A percentile compares a stretch with the other conserved stretches of the same genome.
Evolutionary conservation across 2,888 invertebrate species (phyloP).

Genomic region (Thumatha senex): DNA sequence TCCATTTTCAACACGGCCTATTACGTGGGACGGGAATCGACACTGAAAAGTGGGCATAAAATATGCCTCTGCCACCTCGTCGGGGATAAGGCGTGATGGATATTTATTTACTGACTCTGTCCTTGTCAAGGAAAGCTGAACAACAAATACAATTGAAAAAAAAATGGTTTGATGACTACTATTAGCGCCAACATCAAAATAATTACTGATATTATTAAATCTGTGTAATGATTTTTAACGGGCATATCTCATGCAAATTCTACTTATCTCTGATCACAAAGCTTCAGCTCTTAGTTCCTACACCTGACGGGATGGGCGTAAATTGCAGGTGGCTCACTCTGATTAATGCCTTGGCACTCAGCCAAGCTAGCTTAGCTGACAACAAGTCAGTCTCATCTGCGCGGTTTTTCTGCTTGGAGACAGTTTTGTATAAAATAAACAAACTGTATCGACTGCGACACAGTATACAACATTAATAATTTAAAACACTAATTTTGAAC

Average conservation of each 20-base stretch:
- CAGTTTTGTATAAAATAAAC: slow-evolving; percentile 30
- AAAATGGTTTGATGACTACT: no score
- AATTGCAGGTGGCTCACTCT: slow-evolving; percentile 54
- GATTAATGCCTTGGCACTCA: slow-evolving; percentile 51
- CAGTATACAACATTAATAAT: no score
- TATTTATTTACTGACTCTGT: no score
- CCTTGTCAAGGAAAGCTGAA: slow-evolving; percentile 14
- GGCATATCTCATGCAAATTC: slow-evolving; percentile 14
- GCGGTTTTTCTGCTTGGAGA: slow-evolving; percentile 25
- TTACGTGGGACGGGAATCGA: no score
- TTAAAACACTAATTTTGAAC: slow-evolving; percentile 14
- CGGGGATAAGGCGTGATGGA: no score
- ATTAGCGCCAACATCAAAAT: background rate
- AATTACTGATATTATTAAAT: background rate
- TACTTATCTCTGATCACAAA: slow-evolving; percentile 14
- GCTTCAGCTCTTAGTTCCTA: slow-evolving; percentile 31
- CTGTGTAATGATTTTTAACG: background rate
- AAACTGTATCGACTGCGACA: slow-evolving; percentile 8
- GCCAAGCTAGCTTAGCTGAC: slow-evolving; percentile 43
- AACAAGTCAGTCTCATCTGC: slow-evolving; percentile 45
- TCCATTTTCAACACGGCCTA: no score
- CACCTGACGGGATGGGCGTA: slow-evolving; percentile 40
- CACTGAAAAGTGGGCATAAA: no score
- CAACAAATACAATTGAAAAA: slow-evolving; percentile 2
- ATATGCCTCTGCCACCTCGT: no score